Percentiles rank a stretch among this genome's conserved stretches.
Evolutionary conservation across 2,113 vertebrate genomes (phyloP).

Genomic region (Ginglymostoma cirratum): DNA sequence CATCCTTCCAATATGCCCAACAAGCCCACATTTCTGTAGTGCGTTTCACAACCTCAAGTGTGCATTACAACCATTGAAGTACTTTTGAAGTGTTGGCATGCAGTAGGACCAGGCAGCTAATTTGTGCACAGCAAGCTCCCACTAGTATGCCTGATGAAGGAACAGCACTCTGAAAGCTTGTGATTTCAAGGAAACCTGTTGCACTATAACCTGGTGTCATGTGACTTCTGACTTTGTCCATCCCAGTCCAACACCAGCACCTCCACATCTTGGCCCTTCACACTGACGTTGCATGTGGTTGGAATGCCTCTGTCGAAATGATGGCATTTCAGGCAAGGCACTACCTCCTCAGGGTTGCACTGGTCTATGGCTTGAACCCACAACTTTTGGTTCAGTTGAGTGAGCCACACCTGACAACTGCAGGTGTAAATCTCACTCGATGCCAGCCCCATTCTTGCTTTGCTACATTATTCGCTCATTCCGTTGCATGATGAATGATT

Average conservation of each 20-base stretch:
- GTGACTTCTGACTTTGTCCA: no score
- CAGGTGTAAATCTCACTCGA: neutral
- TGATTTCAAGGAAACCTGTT: no score
- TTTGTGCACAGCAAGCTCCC: neutral
- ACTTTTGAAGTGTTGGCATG: neutral
- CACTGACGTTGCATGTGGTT: no score
- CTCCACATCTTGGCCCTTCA: no score
- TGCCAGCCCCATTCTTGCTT: neutral
- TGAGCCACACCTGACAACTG: neutral
- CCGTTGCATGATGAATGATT: slow-evolving; percentile 26
- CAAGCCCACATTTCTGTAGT: neutral
- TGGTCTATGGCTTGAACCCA: neutral
- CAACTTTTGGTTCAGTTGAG: neutral
- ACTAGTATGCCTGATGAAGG: neutral
- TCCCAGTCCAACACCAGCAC: no score
- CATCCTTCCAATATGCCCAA: neutral
- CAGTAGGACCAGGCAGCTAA: neutral
- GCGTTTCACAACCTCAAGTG: neutral
- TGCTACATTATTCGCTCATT: neutral
- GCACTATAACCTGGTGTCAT: no score
- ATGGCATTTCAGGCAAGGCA: neutral
- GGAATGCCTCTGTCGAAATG: neutral
- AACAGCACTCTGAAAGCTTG: no score
- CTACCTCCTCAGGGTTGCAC: neutral
- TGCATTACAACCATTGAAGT: neutral